A percentile compares a stretch with the other conserved stretches of the same genome.
These are phyloP conservation scores for Arnoldichthys spilopterus DNA, from an alignment of 2,797 vertebrate species.

Conservation along the genomic window DNA sequence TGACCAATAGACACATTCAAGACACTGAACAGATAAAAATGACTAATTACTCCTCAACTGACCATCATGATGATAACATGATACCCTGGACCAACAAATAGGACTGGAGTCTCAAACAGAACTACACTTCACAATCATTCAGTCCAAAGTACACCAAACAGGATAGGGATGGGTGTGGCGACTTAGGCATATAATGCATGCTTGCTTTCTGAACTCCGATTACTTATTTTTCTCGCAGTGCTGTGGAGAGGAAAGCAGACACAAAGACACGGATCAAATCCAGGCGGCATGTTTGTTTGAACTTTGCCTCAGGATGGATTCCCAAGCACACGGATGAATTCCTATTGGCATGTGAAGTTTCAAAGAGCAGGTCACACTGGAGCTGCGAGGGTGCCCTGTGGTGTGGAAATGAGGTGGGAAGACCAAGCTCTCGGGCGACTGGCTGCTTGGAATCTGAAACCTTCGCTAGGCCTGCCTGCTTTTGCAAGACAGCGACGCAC, in stretches of 20 bases:
- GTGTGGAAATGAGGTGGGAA: slow-evolving; percentile 71
- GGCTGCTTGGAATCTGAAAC: slow-evolving; percentile 71
- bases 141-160: slow-evolving; percentile 28
- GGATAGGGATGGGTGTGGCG: slow-evolving; percentile 61
- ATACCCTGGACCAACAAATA: neutral
- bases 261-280: slow-evolving; percentile 12
- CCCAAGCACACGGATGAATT: neutral
- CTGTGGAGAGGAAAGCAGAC: slow-evolving; percentile 57
- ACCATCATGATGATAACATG: too few relatives aligned
- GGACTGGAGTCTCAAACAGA: neutral
- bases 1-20: too few relatives aligned
- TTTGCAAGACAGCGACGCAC: slow-evolving; percentile 51
- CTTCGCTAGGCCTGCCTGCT: slow-evolving; percentile 66
- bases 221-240: slow-evolving; percentile 51
- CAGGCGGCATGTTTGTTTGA: neutral
- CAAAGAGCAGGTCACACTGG: slow-evolving; percentile 48
- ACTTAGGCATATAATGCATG: slow-evolving; percentile 41
- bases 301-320: neutral
- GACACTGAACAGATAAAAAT: too few relatives aligned
- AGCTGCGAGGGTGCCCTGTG: slow-evolving; percentile 47
- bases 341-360: slow-evolving; percentile 34
- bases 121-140: neutral
- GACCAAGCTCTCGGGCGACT: slow-evolving; percentile 73
- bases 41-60: too few relatives aligned
- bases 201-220: slow-evolving; percentile 24